A percentile compares a stretch with the other conserved stretches of the same genome.
Conservation (phyloP, 37 sponge, comb jelly and placozoan species). For the Tethya wilhelma region DNA sequence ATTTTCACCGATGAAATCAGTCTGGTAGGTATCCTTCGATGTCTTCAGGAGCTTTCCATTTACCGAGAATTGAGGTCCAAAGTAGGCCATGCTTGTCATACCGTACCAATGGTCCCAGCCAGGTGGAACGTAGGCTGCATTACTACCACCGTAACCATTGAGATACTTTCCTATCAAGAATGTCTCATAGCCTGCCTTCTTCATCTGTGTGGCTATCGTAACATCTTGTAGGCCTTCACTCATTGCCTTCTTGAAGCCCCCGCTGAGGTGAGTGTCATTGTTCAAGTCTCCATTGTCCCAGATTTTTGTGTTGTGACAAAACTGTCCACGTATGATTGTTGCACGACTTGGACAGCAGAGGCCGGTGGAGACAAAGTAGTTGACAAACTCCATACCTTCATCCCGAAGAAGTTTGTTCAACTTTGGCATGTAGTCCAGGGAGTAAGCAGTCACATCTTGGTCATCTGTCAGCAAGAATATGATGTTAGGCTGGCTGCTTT, state of each 20-base stretch:
- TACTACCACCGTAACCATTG: constrained; percentile 59
- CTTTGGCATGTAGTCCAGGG: constrained; percentile 74
- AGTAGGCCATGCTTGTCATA: constrained; percentile 72
- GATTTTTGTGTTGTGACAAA: constrained; percentile 79
- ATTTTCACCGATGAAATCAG: constrained; percentile 62
- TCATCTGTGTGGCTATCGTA: constrained; percentile 53
- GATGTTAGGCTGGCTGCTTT: constrained; percentile 51
- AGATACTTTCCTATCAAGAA: constrained; percentile 68
- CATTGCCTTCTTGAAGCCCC: constrained; percentile 60
- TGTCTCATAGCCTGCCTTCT: constrained; percentile 73
- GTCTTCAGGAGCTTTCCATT: constrained; percentile 55
- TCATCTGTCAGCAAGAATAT: constrained; percentile 68
- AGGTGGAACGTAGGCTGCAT: constrained; percentile 57
- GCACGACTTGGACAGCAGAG: constrained; percentile 81
- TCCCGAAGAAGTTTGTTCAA: constrained; percentile 53
- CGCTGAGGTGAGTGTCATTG: constrained; percentile 68
- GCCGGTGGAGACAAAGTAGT: constrained; percentile 78
- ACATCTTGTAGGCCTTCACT: constrained; percentile 26
- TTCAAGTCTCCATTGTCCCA: constrained; percentile 83
- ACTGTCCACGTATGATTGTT: constrained; percentile 70
- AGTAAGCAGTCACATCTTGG: constrained; percentile 77
- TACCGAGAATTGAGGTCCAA: constrained; percentile 64
- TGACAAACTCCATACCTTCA: constrained; percentile 62
- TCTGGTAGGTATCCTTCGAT: constrained; percentile 52
- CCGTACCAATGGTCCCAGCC: constrained; percentile 81